Conservation (phyloP, 2,113 vertebrate species). For the Galeopterus variegatus region DNA sequence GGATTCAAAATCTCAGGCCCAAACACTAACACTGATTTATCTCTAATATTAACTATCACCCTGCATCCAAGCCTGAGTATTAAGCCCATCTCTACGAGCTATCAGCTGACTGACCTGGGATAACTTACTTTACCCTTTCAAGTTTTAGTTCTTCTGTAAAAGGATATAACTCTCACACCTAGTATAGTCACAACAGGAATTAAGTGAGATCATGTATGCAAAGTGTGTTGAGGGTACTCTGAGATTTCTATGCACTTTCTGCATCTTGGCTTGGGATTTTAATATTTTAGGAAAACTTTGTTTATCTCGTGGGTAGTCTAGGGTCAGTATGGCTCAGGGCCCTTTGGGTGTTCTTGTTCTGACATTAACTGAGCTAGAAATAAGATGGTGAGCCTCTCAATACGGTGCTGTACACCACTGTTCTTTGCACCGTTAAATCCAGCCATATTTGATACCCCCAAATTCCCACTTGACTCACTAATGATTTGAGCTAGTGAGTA, state of each 20-base stretch:
- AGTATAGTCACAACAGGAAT: neutral
- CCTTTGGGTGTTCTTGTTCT: neutral
- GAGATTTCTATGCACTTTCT: constrained; percentile 2
- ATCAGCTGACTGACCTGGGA: neutral
- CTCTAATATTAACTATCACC: neutral
- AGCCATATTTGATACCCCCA: neutral
- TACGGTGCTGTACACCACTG: too few relatives aligned
- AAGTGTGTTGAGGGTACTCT: neutral
- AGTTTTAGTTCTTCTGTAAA: neutral
- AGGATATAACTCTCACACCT: neutral
- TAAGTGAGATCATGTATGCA: neutral
- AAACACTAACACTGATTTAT: neutral
- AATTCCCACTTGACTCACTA: neutral
- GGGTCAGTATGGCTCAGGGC: neutral
- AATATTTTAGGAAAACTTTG: neutral
- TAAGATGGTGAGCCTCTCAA: neutral
- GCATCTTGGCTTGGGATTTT: neutral
- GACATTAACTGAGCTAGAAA: neutral
- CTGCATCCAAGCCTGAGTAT: neutral
- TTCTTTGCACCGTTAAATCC: neutral
- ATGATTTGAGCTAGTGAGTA: neutral
- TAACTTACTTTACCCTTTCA: constrained; percentile 3
- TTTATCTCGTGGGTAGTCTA: neutral
- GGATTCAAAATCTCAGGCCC: neutral
- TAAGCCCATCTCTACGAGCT: neutral